Base-by-base conservation (phyloP, 2,797 vertebrate genomes). In the Triplophysa bombifrons region DNA sequence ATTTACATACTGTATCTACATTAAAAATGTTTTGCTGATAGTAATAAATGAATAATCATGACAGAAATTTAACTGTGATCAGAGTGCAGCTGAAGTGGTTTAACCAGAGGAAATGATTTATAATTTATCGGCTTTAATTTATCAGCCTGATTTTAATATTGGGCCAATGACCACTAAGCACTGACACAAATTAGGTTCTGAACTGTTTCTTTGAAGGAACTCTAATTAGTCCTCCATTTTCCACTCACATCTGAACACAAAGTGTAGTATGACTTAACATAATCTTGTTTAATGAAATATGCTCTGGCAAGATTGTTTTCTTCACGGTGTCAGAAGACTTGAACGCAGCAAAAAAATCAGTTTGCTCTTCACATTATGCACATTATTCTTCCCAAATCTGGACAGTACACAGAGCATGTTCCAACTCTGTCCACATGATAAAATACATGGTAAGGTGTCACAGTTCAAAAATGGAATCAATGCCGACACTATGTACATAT, bases 211-310 rank as follows among this genome's bases (percentile, higher is more conserved):
- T 64, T 72, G 61, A 82, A 75, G 66, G 67, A 22, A 51, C 30
- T 61, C 61, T 78, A 82, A 85, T 84, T 72, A 85, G 80, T 46
- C 78, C 51, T 48, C 55, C 38, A 72, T 25, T 76, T 80, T 77
- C 76, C 79, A 56, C 82, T 82, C 74, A 19, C 55, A 44, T 73
- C 67, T 64, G 70, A 73, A 84, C 75, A 71, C 78, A 78, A 67
- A 55, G 50, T 72, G 30, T 63, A 80, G 69, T 72, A 72, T 77
- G 67, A 78, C 71, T 85, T 81, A 76, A 83, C 67, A 67, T 69
- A 65, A 85, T 82, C 68, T 76, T 64, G 73, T 80, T 82, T 77
- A 73, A 80, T 65, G 53, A 67, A 74, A 83, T 67, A 83, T 55
- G 56, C 48, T 78, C 74, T 71, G 73, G 78, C 38, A 74, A 71